Evolutionary conservation across 2,888 invertebrate species (phyloP).

Genomic region (Lingula anatina): DNA sequence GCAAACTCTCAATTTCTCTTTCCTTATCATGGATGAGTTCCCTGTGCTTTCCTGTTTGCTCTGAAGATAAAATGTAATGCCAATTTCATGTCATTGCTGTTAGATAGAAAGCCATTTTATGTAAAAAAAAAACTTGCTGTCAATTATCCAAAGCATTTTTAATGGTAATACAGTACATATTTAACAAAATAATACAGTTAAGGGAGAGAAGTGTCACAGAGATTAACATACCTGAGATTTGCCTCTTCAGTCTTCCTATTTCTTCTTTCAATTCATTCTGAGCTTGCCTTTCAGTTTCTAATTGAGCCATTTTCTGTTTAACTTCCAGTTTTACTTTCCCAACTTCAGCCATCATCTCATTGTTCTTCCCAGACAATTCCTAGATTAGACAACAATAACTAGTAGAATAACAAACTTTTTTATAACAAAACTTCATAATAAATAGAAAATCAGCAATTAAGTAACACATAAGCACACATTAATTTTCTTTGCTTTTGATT

Average conservation of each 20-base stretch:
- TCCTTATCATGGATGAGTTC: constrained; percentile 34
- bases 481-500: too few species aligned
- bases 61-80: constrained; percentile 17
- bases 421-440: too few species aligned
- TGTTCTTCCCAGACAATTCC: constrained; percentile 47
- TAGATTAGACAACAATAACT: constrained; percentile 10
- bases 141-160: too few species aligned
- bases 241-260: constrained; percentile 34
- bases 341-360: constrained; percentile 42
- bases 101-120: too few species aligned
- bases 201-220: background rate
- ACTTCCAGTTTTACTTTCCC: constrained; percentile 40
- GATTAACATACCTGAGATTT: constrained; percentile 31
- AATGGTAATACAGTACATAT: too few species aligned
- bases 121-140: background rate
- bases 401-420: background rate
- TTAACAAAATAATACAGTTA: too few species aligned
- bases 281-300: constrained; percentile 37
- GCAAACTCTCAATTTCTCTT: constrained; percentile 31
- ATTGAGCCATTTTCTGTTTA: constrained; percentile 27
- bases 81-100: background rate
- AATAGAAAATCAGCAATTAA: too few species aligned
- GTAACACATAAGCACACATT: too few species aligned
- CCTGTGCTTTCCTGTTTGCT: constrained; percentile 31
- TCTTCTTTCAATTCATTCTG: constrained; percentile 39